A percentile compares a stretch with the other conserved stretches of the same genome.
Evolutionary conservation across 2,888 invertebrate species (phyloP).

Genomic region (Dichetophora obliterata): DNA sequence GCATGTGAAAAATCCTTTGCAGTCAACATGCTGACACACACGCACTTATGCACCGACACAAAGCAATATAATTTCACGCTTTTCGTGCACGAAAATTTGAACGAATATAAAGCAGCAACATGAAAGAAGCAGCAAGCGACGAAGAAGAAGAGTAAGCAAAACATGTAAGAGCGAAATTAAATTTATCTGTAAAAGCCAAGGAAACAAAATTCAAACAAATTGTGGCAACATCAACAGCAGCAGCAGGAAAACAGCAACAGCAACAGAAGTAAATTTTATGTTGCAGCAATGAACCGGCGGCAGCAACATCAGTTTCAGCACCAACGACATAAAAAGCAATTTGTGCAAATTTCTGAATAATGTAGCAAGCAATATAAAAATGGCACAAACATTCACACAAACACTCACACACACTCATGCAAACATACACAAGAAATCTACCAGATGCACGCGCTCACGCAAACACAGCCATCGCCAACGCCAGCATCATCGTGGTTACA

Average conservation of each 20-base stretch:
- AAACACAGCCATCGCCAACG: not conserved
- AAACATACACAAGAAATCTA: not conserved
- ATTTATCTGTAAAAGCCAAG: constrained; percentile 4
- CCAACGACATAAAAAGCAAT: constrained; percentile 38
- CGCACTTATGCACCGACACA: not conserved
- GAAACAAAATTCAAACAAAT: constrained; percentile 37
- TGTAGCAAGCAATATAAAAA: constrained; percentile 39
- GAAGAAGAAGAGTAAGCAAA: not conserved
- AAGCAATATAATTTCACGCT: not conserved
- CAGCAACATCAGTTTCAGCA: not conserved
- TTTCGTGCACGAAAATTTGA: not conserved
- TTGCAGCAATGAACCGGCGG: constrained; percentile 1
- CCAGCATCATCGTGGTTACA: no score
- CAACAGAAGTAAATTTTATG: not conserved
- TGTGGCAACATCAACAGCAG: constrained; percentile 17
- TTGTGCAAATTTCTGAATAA: constrained; percentile 43
- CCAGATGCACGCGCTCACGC: not conserved
- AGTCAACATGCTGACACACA: not conserved
- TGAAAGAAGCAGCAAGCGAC: not conserved
- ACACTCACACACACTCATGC: not conserved
- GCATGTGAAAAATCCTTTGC: not conserved
- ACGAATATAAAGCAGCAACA: not conserved
- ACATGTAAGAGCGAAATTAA: constrained; percentile 5
- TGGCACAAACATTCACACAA: constrained; percentile 8
- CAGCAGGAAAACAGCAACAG: constrained; percentile 12